A percentile compares a stretch with the other conserved stretches of the same genome.
Evolutionary conservation across 2,113 vertebrate species (phyloP).

Genomic region (Hemibagrus wyckioides): DNA sequence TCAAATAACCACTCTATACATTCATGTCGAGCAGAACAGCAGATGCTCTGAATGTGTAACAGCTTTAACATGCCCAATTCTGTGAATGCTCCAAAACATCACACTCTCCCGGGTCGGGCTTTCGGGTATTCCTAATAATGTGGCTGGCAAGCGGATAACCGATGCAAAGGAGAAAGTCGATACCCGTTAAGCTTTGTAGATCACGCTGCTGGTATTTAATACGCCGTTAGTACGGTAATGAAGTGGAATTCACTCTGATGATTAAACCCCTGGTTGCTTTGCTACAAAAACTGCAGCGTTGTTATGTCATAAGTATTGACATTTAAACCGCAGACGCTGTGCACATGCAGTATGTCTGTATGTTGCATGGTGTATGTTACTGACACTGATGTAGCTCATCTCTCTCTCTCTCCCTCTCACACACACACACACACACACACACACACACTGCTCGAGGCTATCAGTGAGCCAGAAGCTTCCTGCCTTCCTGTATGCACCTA

Average conservation of each 20-base stretch:
- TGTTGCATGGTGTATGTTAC: not conserved
- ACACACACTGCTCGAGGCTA: constrained; percentile 35
- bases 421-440: constrained; percentile 41
- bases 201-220: not conserved
- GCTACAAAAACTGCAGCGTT: not conserved
- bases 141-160: not conserved
- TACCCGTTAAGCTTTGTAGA: not conserved
- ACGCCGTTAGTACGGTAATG: not conserved
- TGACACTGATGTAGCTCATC: constrained; percentile 12
- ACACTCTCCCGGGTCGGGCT: not conserved
- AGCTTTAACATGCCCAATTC: not conserved
- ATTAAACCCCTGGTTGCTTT: constrained; percentile 19
- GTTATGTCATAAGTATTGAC: constrained; percentile 19
- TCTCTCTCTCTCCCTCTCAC: constrained; percentile 40
- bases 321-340: constrained; percentile 27
- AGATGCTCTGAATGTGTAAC: not conserved
- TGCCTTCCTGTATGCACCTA: constrained; percentile 63
- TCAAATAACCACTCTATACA: not conserved
- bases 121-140: not conserved
- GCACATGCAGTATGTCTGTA: constrained; percentile 13
- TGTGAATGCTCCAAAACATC: not conserved
- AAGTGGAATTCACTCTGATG: not conserved
- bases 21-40: not conserved
- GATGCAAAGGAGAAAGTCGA: not conserved
- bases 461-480: constrained; percentile 42